Percentiles rank a stretch among this genome's conserved stretches.
These are phyloP conservation scores for Melospiza melodia DNA, from an alignment of 2,113 vertebrate genomes.

Conservation along the genomic window DNA sequence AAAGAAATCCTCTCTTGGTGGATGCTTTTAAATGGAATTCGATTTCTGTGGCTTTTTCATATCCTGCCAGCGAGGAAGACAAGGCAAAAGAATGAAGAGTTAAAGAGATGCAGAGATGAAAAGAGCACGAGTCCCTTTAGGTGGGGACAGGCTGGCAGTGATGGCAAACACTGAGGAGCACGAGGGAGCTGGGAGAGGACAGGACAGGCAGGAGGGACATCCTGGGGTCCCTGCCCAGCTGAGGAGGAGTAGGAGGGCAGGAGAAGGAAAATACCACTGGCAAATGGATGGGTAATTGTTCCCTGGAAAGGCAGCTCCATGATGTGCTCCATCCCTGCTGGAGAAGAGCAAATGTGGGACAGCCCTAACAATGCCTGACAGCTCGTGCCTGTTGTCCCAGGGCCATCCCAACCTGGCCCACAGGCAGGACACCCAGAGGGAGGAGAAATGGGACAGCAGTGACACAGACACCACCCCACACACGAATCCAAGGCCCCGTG, in stretches of 20 bases:
- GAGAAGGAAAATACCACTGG: not conserved
- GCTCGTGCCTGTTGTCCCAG: not conserved
- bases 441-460: not conserved
- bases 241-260: not conserved
- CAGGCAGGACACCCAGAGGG: not conserved
- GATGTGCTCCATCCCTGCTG: not conserved
- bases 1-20: conserved; percentile 13
- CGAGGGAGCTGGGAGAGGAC: not conserved
- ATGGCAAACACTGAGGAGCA: not conserved
- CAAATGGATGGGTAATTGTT: not conserved
- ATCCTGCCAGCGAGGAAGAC: not conserved
- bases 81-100: not conserved
- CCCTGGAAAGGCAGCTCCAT: not conserved
- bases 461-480: fast-evolving
- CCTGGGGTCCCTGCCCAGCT: not conserved
- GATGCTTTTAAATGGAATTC: conserved; percentile 44
- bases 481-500: fast-evolving
- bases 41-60: conserved; percentile 29
- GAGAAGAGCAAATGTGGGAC: not conserved
- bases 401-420: fast-evolving
- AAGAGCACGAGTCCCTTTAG: not conserved
- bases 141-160: not conserved
- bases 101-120: conserved; percentile 1
- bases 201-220: not conserved
- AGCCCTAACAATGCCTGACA: not conserved